Conservation (phyloP, 92 coral and sea anemone genomes). For the Galaxea fascicularis region DNA sequence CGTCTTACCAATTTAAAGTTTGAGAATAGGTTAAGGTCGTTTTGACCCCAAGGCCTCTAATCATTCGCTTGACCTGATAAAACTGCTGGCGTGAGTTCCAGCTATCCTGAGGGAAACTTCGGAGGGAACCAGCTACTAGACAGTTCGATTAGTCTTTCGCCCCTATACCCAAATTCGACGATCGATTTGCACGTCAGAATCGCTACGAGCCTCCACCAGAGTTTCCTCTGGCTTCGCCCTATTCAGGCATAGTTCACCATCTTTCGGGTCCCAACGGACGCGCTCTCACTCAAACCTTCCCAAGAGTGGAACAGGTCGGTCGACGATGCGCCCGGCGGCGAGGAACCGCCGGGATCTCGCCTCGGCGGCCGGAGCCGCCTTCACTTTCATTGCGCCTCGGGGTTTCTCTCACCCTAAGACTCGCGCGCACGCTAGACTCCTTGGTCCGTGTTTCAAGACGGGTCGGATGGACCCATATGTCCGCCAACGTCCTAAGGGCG, state of each 20-base stretch:
- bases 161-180: slow-evolving; percentile 81
- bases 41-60: slow-evolving; percentile 62
- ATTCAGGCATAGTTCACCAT: slow-evolving; percentile 65
- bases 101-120: slow-evolving; percentile 84
- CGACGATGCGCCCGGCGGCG: slow-evolving; percentile 60
- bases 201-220: slow-evolving; percentile 76
- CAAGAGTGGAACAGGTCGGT: slow-evolving; percentile 45
- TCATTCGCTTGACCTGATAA: slow-evolving; percentile 74
- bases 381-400: slow-evolving; percentile 75
- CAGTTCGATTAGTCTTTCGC: slow-evolving; percentile 80
- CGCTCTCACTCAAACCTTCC: slow-evolving; percentile 70
- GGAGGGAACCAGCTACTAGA: slow-evolving; percentile 68
- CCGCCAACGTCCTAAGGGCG: slow-evolving; percentile 74
- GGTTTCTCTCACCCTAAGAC: slow-evolving; percentile 69
- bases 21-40: slow-evolving; percentile 65
- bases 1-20: slow-evolving; percentile 68
- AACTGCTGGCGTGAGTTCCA: slow-evolving; percentile 53
- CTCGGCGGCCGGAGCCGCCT: slow-evolving; percentile 55
- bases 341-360: slow-evolving; percentile 49
- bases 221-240: slow-evolving; percentile 69
- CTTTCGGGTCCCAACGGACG: slow-evolving; percentile 71
- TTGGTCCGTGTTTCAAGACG: slow-evolving; percentile 69
- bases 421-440: slow-evolving; percentile 78
- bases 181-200: slow-evolving; percentile 73
- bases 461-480: slow-evolving; percentile 59